Conservation (phyloP, 2,113 vertebrate genomes). For the Bubo scandiacus region DNA sequence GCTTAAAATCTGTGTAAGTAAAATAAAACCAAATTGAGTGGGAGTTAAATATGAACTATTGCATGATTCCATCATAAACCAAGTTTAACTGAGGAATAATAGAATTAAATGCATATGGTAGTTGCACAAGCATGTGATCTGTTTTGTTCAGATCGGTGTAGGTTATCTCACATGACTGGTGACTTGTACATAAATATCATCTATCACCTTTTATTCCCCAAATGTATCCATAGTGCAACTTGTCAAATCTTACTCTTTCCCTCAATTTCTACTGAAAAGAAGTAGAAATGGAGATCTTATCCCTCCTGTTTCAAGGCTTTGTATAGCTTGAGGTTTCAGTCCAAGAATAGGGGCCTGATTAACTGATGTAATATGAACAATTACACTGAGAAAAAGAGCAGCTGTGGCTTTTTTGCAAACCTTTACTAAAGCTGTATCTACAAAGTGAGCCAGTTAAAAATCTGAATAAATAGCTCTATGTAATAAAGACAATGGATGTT, state of each 20-base stretch:
- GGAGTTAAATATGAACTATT: not conserved
- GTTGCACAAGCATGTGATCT: not conserved
- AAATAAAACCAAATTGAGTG: not conserved
- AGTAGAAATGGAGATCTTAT: not conserved
- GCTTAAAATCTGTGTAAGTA: not conserved
- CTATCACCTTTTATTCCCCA: not conserved
- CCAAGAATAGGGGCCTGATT: not conserved
- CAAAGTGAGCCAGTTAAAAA: not conserved
- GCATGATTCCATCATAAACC: not conserved
- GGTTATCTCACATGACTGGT: rapidly evolving
- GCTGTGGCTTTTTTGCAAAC: not conserved
- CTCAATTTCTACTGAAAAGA: not conserved
- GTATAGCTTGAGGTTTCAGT: not conserved
- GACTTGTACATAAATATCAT: not conserved
- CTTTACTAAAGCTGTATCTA: not conserved
- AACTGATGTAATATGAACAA: not conserved
- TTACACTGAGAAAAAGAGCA: not conserved
- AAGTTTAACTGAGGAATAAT: not conserved
- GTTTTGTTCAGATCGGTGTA: not conserved
- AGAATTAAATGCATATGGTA: not conserved
- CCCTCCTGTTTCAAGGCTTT: not conserved
- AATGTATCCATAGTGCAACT: not conserved
- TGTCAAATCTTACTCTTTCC: not conserved
- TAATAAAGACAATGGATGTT: not conserved
- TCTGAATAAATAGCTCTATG: not conserved